Evolutionary conservation across 2,113 vertebrate species (phyloP), one percentile per base, ranked within the genome.

Genomic region (Zosterops japonicus): DNA sequence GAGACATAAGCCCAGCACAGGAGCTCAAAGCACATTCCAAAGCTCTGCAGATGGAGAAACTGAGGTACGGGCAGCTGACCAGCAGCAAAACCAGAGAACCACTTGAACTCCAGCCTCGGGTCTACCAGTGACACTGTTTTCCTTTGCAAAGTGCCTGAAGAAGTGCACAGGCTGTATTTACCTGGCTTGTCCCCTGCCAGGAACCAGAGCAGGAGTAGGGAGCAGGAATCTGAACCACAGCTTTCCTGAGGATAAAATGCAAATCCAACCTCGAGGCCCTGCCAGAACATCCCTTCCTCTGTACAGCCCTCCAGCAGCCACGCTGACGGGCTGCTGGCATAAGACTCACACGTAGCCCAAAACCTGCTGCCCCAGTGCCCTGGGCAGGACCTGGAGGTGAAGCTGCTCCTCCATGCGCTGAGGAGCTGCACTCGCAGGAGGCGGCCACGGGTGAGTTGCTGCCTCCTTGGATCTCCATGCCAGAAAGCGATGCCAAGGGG

Each of bases 401-500:
- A 56, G 67, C 77, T 63, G 92, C 87, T 82, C 61, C 80, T 93
- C 76, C 28, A 3, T 3, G 35, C 0, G 1, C 78, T 12, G 14
- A 70, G 76, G 18, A 94, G 87, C 79, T 74, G 71, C 82, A 23
- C 42, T 74, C 11, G 24, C 90, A 93, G 79, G 87, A 86, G 56
- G 85, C 14, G 0, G 85, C 82, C 8, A 2, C 8, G 0, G 92
- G 79, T 84, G 49, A 96, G 76, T 47, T 24, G 5, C 85, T 93
- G 76, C 95, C 75, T 93, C 79, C 90, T 94, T 92, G 85, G 72
- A 96, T 94, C 85, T 94, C 59, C 0, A 6, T 18, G 85, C 94
- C 96, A 95, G 84, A 75, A 95, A 88, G 75, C 2, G 1, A 93
- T 95, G 94, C 96, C 95, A 96, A 94, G 68, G 87, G 93, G 85